Base-by-base conservation (phyloP, 1,140 invertebrate species). In the Caerostris darwini region DNA sequence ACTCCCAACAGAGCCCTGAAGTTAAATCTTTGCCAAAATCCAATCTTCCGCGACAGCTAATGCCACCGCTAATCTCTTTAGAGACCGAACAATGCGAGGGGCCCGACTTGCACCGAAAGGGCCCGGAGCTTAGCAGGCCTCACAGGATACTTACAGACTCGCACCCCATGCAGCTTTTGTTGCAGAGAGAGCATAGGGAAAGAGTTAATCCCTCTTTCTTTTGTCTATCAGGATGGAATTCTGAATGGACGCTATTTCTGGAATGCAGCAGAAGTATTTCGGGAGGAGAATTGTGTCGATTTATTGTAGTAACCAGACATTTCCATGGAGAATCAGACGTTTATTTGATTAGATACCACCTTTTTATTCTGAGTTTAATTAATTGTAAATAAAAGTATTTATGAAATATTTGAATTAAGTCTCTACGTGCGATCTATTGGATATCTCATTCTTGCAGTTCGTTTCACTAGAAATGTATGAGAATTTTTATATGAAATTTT, bases 41-140 rank as follows among this genome's bases (percentile, higher is more conserved):
- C 12, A 14, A 64, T 64, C 61, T n/a, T 14, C 17, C 17, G 12
- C 61, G 61, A 64, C 61, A 10, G 10, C 61, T 64, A 64, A 64
- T 64, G 17, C 61, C 61, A 3, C 61, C 61, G 10, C 61, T 64
- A 64, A 64, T 64, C 61, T 64, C 61, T 64, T 10, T 10, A 12
- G 59, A 61, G 10, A 14, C 61, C 5, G 34, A 34, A 34, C 34
- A 34, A 34, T 17, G 61, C 61, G 10, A 64, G 61, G 34, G 34
- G 34, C 34, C 61, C 58, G 71, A 77, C 71, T 77, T 77, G 50
- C 71, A 5, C 71, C 71, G 53, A 77, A 77, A 50, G 71, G n/a
- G 61, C 61, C n/a, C 6, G 12, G 61, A 67, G 61, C 61, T 67
- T 17, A 67, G 3, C 14, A n/a, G 5, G 61, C 14, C 12, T 17